phyloP scores from a whole-genome alignment of 2,113 vertebrate genomes.

The Lates calcarifer region DNA sequence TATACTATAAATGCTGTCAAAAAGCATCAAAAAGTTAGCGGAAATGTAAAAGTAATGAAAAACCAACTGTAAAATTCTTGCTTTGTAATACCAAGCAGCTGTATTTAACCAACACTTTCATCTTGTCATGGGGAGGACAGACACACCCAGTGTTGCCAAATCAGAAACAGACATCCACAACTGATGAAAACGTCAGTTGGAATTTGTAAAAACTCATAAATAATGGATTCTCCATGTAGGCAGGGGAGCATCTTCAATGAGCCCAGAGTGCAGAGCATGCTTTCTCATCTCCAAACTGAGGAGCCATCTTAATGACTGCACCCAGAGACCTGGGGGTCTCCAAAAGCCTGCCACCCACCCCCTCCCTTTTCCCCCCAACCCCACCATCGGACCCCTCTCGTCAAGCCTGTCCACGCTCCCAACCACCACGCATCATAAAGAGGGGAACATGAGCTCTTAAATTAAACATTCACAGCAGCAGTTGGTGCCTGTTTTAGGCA shows the following conservation, averaged over 20 bases:
- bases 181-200: slow-evolving; percentile 79
- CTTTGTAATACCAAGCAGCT: background rate
- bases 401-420: slow-evolving; percentile 44
- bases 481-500: slow-evolving; percentile 62
- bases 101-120: slow-evolving; percentile 11
- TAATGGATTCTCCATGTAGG: slow-evolving; percentile 76
- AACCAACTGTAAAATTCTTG: background rate
- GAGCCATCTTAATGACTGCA: slow-evolving; percentile 78
- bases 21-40: background rate
- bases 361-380: slow-evolving; percentile 26
- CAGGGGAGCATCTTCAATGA: slow-evolving; percentile 82
- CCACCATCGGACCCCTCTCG: slow-evolving; percentile 21
- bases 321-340: slow-evolving; percentile 72
- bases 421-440: slow-evolving; percentile 39
- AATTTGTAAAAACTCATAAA: slow-evolving; percentile 81
- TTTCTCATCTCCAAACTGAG: slow-evolving; percentile 76
- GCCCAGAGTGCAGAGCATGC: slow-evolving; percentile 56
- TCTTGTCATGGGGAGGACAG: slow-evolving; percentile 11
- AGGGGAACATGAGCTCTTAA: slow-evolving; percentile 68
- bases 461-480: slow-evolving; percentile 75
- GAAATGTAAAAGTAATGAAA: background rate
- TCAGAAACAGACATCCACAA: slow-evolving; percentile 60
- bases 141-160: slow-evolving; percentile 45
- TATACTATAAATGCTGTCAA: too few species aligned
- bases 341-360: slow-evolving; percentile 39